Percentiles rank a stretch among this genome's conserved stretches.
Conservation (phyloP, 2,113 vertebrate species). For the Peromyscus californicus region DNA sequence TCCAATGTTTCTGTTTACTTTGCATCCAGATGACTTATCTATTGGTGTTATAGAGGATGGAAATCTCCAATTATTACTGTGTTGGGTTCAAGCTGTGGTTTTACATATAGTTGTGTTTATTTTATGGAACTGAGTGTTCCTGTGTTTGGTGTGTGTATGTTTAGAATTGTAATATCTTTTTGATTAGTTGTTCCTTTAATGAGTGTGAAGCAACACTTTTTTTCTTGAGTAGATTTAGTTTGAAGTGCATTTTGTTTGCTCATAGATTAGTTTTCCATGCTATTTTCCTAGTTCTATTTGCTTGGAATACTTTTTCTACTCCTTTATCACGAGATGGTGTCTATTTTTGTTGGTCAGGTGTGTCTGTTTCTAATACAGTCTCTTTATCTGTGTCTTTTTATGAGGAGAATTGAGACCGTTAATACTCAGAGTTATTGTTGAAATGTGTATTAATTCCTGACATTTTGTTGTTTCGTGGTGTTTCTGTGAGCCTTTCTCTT, state of each 20-base stretch:
- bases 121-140: neutral
- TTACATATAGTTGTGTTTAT: neutral
- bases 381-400: neutral
- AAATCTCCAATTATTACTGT: neutral
- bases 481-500: neutral
- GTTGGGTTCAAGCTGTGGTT: neutral
- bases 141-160: neutral
- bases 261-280: neutral
- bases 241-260: neutral
- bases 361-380: neutral
- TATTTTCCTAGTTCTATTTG: neutral
- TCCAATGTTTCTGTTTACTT: neutral
- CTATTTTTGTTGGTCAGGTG: no score
- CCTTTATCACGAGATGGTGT: neutral
- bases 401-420: neutral
- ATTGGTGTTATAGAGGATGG: neutral
- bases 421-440: neutral
- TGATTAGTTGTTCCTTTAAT: neutral
- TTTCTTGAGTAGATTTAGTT: neutral
- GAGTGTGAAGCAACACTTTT: neutral
- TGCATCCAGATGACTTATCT: neutral
- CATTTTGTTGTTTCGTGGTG: neutral
- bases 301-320: neutral
- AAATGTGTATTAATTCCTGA: neutral
- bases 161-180: neutral